phyloP scores from a whole-genome alignment of 2,797 vertebrate genomes.

The Sphaeramia orbicularis region DNA sequence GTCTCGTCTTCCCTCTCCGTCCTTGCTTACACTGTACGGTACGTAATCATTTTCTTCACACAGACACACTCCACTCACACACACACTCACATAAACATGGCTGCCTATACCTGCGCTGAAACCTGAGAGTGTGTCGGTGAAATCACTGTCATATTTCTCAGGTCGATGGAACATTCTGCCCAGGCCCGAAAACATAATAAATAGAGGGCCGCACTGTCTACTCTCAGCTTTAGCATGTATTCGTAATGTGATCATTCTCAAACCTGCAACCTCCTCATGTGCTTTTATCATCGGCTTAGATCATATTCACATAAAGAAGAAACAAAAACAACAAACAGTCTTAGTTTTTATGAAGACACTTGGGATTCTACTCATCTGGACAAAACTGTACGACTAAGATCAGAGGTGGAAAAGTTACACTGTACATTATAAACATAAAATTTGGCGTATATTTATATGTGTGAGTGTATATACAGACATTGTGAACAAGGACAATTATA shows the following conservation, averaged over 20 bases:
- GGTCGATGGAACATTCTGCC: slow-evolving; percentile 75
- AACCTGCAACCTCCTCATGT: slow-evolving; percentile 46
- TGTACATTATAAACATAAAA: too few relatives aligned
- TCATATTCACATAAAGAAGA: slow-evolving; percentile 26
- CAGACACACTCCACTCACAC: slow-evolving; percentile 20
- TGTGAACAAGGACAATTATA: too few relatives aligned
- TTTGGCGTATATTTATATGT: too few relatives aligned
- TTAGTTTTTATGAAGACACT: too few relatives aligned
- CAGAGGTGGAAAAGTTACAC: too few relatives aligned
- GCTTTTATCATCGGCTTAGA: slow-evolving; percentile 50
- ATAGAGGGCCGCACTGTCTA: slow-evolving; percentile 74
- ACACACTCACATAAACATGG: slow-evolving; percentile 9
- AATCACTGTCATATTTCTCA: slow-evolving; percentile 76
- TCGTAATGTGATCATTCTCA: slow-evolving; percentile 74
- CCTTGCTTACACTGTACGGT: not conserved
- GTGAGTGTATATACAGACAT: too few relatives aligned
- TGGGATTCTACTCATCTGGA: too few relatives aligned
- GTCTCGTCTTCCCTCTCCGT: slow-evolving; percentile 3
- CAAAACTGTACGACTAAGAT: too few relatives aligned
- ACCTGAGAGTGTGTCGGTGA: slow-evolving; percentile 60
- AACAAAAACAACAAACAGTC: not conserved
- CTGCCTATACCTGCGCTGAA: slow-evolving; percentile 47
- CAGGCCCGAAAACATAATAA: slow-evolving; percentile 67
- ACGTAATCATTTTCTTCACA: slow-evolving; percentile 15
- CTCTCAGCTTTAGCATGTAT: slow-evolving; percentile 70